Base-by-base conservation (phyloP, 2,888 invertebrate genomes). In the Chironomus riparius region DNA sequence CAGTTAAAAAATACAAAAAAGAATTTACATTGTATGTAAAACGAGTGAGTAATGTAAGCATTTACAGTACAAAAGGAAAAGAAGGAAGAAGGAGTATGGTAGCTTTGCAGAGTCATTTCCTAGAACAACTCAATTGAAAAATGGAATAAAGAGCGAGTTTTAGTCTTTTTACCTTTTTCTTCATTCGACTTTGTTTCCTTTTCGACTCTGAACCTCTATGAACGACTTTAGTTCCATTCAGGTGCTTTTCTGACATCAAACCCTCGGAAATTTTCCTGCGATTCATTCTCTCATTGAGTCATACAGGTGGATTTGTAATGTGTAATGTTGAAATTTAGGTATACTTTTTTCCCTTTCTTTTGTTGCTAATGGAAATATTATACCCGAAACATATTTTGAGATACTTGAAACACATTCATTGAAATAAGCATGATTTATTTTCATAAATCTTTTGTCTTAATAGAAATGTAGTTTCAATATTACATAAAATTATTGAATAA, bases 61-160 rank as follows among this genome's bases (percentile, higher is more conserved):
- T n/a, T 56, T 15, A 56, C n/a, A 56, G n/a, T 15, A 56, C 15
- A 56, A 65, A 21, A 24, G 21, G 10, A 12, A 65, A 21, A 65
- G 24, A 12, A 24, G n/a, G 65, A 65, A 24, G 21, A 22, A 65
- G 21, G 13, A 13, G 62, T 18, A 72, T 13, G 47, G 12, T 38
- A 61, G 28, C 62, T 61, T 38, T 62, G 62, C 72, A 72, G 38
- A 72, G 61, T 72, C 72, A 72, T 62, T 72, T 72, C 61, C 70
- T 38, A 13, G 24, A 61, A 72, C 62, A 72, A 72, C 72, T 72
- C 72, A 72, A 72, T 72, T 72, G 72, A 72, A 72, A 72, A 72
- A 65, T 65, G 65, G 13, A 65, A 65, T 38, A 38, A 38, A 38
- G 10, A 38, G 22, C 18, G 56, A 56, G 18, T 13, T n/a, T 65